Evolutionary conservation across 2,888 invertebrate genomes (phyloP), one percentile per base, ranked within the genome.

Genomic region (Minunthozetes semirufus): DNA sequence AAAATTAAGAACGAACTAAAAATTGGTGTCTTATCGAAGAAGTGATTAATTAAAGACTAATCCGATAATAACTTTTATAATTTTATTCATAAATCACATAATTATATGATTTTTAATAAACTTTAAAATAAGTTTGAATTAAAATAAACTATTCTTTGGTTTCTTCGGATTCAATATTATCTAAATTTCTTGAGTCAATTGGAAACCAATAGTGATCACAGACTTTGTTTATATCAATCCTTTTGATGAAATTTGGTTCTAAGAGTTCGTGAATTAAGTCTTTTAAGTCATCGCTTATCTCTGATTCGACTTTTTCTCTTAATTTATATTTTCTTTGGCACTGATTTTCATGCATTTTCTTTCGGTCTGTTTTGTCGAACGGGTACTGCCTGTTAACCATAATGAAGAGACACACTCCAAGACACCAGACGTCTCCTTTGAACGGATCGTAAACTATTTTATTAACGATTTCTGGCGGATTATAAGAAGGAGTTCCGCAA

Each of bases 401-500:
- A 48, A 85, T 84, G 79, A 83, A 85, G 6, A 85, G 81, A 72
- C 85, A 83, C 50, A 85, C 82, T 0, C 85, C 85, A 76, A 84
- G 82, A 73, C 83, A 82, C 85, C 85, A 85, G 48, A 84, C 81
- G 78, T 85, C 76, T 9, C 29, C 33, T 17, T 38, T 50, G 42
- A 68, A 73, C 29, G 76, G 76, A 63, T 76, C 75, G 61, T 76
- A 76, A 13, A 22, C 19, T 17, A 9, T 76, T 29, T 73, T 38
- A 11, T 50, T 77, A 1, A 76, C 48, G 9, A 76, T 70, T 76
- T 76, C 76, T 11, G 76, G 76, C 56, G 76, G 70, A 61, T 61
- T 76, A 61, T 76, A 73, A n/a, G 72, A 72, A 25, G 75, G 56
- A 4, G 75, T 76, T 25, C 76, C 76, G 53, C 75, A 76, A 19